These are phyloP conservation scores for Teleiodes luculella DNA, from an alignment of 2,888 invertebrate genomes.

Conservation along the genomic window DNA sequence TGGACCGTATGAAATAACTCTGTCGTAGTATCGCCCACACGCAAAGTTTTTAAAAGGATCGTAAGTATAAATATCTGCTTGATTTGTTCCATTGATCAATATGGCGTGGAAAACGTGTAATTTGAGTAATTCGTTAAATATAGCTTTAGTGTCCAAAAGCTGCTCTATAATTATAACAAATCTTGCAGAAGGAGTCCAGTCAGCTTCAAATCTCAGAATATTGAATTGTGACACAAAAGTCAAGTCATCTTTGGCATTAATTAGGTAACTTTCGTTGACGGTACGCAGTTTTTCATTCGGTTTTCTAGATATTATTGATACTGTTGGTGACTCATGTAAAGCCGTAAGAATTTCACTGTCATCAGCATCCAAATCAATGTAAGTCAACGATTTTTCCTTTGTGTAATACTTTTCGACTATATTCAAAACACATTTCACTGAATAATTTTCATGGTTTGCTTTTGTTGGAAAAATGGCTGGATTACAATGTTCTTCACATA, in stretches of 20 bases:
- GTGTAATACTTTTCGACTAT: not conserved
- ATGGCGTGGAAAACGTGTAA: slow-evolving; percentile 36
- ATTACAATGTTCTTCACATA: not conserved
- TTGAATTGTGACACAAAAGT: slow-evolving; percentile 27
- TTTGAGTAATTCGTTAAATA: slow-evolving; percentile 42
- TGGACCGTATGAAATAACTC: slow-evolving; percentile 40
- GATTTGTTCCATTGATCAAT: no score
- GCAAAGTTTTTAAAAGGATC: slow-evolving; percentile 51
- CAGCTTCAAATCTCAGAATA: slow-evolving; percentile 28
- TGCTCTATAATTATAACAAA: slow-evolving; percentile 38
- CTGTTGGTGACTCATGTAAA: slow-evolving; percentile 10
- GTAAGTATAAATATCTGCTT: slow-evolving; percentile 44
- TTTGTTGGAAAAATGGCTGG: not conserved
- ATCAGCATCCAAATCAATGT: slow-evolving; percentile 19
- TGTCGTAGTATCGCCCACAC: slow-evolving; percentile 47
- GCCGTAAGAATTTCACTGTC: slow-evolving; percentile 16
- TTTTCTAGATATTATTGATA: slow-evolving; percentile 15
- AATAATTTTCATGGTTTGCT: not conserved
- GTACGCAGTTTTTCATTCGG: not conserved
- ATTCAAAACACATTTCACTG: not conserved
- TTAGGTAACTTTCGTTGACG: slow-evolving; percentile 30
- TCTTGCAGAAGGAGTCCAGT: slow-evolving; percentile 44
- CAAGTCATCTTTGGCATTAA: slow-evolving; percentile 26
- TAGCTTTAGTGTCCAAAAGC: slow-evolving; percentile 21
- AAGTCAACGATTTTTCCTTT: slow-evolving; percentile 17